Evolutionary conservation across 1,140 invertebrate genomes (phyloP).

Genomic region (Aphelenchoides fujianensis): DNA sequence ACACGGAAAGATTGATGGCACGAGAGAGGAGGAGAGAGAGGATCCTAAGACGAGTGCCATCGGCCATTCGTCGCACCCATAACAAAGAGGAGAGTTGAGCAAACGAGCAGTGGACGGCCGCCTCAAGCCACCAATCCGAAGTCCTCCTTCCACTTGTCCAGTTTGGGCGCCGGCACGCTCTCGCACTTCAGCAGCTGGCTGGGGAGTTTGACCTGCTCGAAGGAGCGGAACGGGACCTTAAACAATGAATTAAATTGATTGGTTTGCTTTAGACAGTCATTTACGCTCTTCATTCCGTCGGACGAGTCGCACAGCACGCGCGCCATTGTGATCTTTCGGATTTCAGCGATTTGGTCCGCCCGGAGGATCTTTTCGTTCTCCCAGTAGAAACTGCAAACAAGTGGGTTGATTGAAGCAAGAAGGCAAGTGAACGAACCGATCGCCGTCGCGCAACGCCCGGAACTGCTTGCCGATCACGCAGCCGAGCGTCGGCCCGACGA

Average conservation of each 20-base stretch:
- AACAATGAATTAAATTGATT: too few species aligned
- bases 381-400: constrained; percentile 75
- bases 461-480: constrained; percentile 93
- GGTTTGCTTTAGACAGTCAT: too few species aligned
- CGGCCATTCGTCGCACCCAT: too few species aligned
- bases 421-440: constrained; percentile 58
- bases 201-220: constrained; percentile 19
- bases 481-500: constrained; percentile 89
- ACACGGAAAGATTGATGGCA: too few species aligned
- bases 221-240: constrained; percentile 2
- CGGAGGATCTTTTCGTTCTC: constrained; percentile 81
- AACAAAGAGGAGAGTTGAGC: too few species aligned
- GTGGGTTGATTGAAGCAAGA: constrained; percentile 24
- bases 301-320: constrained; percentile 72
- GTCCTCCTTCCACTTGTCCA: constrained; percentile 13
- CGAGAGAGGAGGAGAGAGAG: too few species aligned
- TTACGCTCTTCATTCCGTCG: constrained; percentile 45
- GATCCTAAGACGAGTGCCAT: too few species aligned
- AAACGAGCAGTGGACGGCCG: too few species aligned
- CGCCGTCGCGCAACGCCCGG: constrained; percentile 72
- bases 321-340: constrained; percentile 72
- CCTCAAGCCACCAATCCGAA: constrained; percentile 3
- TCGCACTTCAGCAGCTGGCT: constrained; percentile 4
- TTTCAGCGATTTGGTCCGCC: constrained; percentile 71
- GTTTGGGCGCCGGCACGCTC: neutral